phyloP scores from a whole-genome alignment of 2,888 invertebrate genomes.

The Ormia ochracea region DNA sequence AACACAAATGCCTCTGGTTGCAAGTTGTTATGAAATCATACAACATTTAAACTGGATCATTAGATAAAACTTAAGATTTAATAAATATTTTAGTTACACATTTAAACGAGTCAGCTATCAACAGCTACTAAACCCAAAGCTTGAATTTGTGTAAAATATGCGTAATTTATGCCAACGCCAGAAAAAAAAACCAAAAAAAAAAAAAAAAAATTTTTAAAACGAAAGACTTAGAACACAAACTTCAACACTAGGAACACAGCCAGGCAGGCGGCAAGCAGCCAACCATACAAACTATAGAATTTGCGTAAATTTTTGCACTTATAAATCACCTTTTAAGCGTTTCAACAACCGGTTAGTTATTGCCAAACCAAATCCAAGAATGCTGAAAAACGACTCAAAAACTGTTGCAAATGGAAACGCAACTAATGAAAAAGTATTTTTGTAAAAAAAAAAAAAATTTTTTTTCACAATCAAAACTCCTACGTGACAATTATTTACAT shows the following conservation, averaged over 20 bases:
- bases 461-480: no score
- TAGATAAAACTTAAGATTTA: constrained; percentile 1
- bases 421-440: not conserved
- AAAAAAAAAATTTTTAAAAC: not conserved
- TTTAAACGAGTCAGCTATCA: not conserved
- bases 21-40: constrained; percentile 1
- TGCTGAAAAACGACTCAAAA: constrained; percentile 7
- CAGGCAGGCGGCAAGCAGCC: not conserved
- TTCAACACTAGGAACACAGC: not conserved
- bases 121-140: not conserved
- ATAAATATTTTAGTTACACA: constrained; percentile 36
- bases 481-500: no score
- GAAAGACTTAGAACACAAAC: constrained; percentile 36
- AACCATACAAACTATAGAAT: not conserved
- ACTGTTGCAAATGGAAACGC: not conserved
- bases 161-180: constrained; percentile 25
- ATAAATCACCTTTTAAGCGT: not conserved
- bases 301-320: constrained; percentile 15
- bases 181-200: not conserved
- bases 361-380: constrained; percentile 8
- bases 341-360: not conserved
- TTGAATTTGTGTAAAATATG: constrained; percentile 9
- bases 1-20: not conserved
- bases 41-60: constrained; percentile 22
- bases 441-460: not conserved